Conservation (phyloP, 2,888 invertebrate species). For the Drosophila mayaguana region DNA sequence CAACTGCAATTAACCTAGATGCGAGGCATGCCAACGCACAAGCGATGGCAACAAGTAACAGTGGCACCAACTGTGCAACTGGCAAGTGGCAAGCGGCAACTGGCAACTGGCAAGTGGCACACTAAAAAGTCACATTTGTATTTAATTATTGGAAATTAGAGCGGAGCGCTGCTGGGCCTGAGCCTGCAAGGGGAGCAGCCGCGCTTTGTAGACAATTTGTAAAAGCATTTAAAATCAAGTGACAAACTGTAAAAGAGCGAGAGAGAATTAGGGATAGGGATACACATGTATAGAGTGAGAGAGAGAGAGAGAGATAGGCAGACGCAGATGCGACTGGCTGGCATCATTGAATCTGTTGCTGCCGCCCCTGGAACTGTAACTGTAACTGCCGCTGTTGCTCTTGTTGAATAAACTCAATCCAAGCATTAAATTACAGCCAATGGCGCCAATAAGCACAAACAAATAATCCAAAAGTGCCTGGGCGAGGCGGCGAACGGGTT, state of each 20-base stretch:
- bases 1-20: conserved; percentile 68
- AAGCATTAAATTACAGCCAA: conserved; percentile 77
- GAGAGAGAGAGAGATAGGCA: neutral
- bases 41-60: conserved; percentile 55
- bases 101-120: conserved; percentile 7
- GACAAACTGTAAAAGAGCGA: conserved; percentile 2
- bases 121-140: conserved; percentile 69
- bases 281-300: too few relatives aligned
- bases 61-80: conserved; percentile 11
- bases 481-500: conserved; percentile 20
- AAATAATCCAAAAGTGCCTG: conserved; percentile 48
- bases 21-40: conserved; percentile 21
- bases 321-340: conserved; percentile 14
- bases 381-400: conserved; percentile 24
- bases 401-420: conserved; percentile 71
- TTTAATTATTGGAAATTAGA: conserved; percentile 69
- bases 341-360: conserved; percentile 38
- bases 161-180: conserved; percentile 12
- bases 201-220: conserved; percentile 30
- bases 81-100: neutral
- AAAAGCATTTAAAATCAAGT: conserved; percentile 40
- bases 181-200: neutral
- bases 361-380: neutral
- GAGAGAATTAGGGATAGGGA: too few relatives aligned
- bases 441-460: conserved; percentile 59